Percentiles rank a stretch among this genome's conserved stretches.
Evolutionary conservation across 2,888 invertebrate genomes (phyloP).

Genomic region (Ichneumoninae sp.): DNA sequence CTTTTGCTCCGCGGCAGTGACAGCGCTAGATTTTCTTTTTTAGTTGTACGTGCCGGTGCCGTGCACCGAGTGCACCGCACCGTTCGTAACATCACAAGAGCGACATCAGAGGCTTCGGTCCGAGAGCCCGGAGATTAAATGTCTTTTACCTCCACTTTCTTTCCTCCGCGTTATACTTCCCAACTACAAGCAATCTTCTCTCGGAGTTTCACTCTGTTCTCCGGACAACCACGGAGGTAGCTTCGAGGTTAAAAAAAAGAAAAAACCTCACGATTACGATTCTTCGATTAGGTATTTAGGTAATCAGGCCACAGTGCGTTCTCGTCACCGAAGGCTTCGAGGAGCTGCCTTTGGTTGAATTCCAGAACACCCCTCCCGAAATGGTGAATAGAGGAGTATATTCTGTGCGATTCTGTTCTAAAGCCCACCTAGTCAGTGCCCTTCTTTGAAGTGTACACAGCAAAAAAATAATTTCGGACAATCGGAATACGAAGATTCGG

Average conservation of each 20-base stretch:
- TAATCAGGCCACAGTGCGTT: conserved; percentile 2
- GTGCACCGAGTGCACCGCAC: conserved; percentile 7
- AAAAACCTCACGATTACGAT: conserved; percentile 31
- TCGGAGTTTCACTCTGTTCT: not conserved
- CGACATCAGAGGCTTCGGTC: conserved; percentile 2
- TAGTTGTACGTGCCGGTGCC: conserved; percentile 1
- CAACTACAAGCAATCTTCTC: not conserved
- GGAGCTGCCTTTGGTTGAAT: conserved; percentile 7
- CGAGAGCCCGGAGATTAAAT: conserved; percentile 40
- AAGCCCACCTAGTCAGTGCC: too few relatives aligned
- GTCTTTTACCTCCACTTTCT: conserved; percentile 28
- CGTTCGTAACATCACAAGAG: conserved; percentile 15
- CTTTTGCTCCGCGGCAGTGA: conserved; percentile 15
- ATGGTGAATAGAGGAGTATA: not conserved
- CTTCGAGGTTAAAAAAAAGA: not conserved
- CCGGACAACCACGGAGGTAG: not conserved
- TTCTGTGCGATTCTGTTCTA: too few relatives aligned
- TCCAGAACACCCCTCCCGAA: conserved; percentile 3
- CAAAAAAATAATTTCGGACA: too few relatives aligned
- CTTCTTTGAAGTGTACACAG: too few relatives aligned
- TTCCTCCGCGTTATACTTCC: not conserved
- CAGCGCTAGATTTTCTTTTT: not conserved
- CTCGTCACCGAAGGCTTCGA: not conserved
- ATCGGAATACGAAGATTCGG: too few relatives aligned
- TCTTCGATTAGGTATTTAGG: conserved; percentile 14